A percentile compares a stretch with the other conserved stretches of the same genome.
Conservation (phyloP, 2,888 invertebrate genomes). For the Thera britannica region DNA sequence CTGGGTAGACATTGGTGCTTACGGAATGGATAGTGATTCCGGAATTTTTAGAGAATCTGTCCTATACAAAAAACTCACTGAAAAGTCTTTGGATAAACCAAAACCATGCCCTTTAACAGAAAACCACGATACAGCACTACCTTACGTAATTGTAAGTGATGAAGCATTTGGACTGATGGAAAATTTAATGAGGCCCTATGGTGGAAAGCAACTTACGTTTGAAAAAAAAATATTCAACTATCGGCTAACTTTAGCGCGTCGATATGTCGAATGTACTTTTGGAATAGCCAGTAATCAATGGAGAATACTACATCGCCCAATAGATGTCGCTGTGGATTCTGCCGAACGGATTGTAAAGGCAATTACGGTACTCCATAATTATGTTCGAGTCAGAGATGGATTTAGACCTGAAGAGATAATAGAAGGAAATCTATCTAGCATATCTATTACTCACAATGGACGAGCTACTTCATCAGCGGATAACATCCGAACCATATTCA, state of each 20-base stretch:
- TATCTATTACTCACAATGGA: no score
- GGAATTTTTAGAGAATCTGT: background rate
- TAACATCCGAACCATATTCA: no score
- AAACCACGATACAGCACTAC: background rate
- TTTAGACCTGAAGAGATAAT: no score
- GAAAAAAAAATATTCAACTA: constrained; percentile 1
- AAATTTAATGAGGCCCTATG: constrained; percentile 3
- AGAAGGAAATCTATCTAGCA: no score
- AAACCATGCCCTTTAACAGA: background rate
- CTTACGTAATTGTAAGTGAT: background rate
- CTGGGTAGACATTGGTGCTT: constrained; percentile 1
- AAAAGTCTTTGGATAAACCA: constrained; percentile 2
- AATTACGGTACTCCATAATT: no score
- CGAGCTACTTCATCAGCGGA: no score
- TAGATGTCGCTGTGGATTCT: background rate
- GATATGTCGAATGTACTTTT: constrained; percentile 1
- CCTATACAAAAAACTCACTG: background rate
- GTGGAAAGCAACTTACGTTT: background rate
- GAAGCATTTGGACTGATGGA: constrained; percentile 1
- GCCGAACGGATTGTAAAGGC: background rate
- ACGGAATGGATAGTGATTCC: background rate
- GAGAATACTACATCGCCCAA: background rate
- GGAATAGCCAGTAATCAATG: background rate
- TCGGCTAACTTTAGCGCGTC: background rate
- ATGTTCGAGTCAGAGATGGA: no score